Percentiles rank a stretch among this genome's conserved stretches.
phyloP scores from a whole-genome alignment of 1,140 invertebrate genomes.

The Bilobella aurantiaca region DNA sequence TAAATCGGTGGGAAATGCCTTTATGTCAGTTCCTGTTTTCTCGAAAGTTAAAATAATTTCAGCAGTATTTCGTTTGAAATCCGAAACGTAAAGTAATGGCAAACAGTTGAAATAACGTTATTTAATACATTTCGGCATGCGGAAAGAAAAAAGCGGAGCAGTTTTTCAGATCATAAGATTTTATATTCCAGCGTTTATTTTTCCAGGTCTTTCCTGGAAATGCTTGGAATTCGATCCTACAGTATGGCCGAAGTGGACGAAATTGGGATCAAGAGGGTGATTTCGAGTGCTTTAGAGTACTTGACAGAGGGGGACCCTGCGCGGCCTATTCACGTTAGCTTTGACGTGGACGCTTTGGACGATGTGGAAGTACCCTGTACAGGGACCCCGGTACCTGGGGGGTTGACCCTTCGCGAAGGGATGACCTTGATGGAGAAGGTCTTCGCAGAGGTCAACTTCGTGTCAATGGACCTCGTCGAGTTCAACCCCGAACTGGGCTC shows the following conservation, averaged over 20 bases:
- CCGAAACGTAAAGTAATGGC: too few species aligned
- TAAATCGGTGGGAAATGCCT: too few species aligned
- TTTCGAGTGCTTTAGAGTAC: conserved; percentile 60
- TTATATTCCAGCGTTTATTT: too few species aligned
- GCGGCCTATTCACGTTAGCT: conserved; percentile 75
- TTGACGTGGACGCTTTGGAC: conserved; percentile 84
- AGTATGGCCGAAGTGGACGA: conserved; percentile 47
- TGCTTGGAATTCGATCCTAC: conserved; percentile 41
- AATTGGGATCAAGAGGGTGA: conserved; percentile 63
- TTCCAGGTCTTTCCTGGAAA: background rate
- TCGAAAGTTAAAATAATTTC: too few species aligned
- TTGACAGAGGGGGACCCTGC: conserved; percentile 53
- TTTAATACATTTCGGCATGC: too few species aligned
- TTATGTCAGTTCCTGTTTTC: too few species aligned
- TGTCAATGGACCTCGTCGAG: conserved; percentile 75
- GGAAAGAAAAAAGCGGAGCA: too few species aligned
- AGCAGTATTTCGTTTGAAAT: too few species aligned
- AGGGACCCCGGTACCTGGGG: conserved; percentile 73
- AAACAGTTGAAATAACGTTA: too few species aligned
- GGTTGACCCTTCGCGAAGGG: conserved; percentile 72
- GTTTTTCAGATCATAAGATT: background rate
- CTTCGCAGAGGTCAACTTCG: conserved; percentile 57
- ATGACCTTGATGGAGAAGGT: conserved; percentile 69
- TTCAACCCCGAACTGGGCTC: conserved; percentile 75
- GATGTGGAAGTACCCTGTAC: conserved; percentile 68